Evolutionary conservation across 2,888 invertebrate species (phyloP), one percentile per base, ranked within the genome.

Genomic region (Melanostoma mellinum): DNA sequence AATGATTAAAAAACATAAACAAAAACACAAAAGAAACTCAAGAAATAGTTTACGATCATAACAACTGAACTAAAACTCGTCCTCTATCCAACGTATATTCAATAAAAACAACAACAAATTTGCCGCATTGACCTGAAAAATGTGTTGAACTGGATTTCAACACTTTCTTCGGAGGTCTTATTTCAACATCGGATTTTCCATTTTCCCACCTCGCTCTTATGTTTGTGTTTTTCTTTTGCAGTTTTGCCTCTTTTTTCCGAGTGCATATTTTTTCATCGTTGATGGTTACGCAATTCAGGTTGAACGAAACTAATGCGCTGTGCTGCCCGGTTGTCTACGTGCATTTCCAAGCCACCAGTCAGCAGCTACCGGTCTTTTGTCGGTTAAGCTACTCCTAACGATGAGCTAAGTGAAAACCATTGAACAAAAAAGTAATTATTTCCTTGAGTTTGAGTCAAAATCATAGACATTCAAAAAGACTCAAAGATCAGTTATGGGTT

Each of bases 101-200:
- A 20, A 20, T 20, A 36, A 36, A 6, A 38, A 3, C 32, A 60
- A 42, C 48, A 38, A 63, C 75, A 32, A 74, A 50, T 75, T 71
- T 74, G 58, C 75, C 38, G 74, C 74, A 84, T 75, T 84, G 84
- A 84, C 84, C 84, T 79, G 79, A 84, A 79, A 84, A 79, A 84
- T 50, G 3, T 79, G 74, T 60, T 84, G 79, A 84, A 84, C 79
- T 84, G 79, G 60, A 84, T 79, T 84, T 84, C 84, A 84, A 84
- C 84, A 84, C 84, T 84, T 82, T 82, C 79, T 79, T 84, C 79
- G 20, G 84, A 75, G 79, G 71, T 79, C 74, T 79, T 84, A 71
- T 84, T 84, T 79, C 84, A 69, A 68, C 84, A 82, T 78, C 36
- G 58, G 68, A 69, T 84, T 84, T 71, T 79, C 58, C 74, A 71